Percentiles rank a stretch among this genome's conserved stretches.
phyloP scores from a whole-genome alignment of 2,113 vertebrate species.

The Callithrix jacchus region DNA sequence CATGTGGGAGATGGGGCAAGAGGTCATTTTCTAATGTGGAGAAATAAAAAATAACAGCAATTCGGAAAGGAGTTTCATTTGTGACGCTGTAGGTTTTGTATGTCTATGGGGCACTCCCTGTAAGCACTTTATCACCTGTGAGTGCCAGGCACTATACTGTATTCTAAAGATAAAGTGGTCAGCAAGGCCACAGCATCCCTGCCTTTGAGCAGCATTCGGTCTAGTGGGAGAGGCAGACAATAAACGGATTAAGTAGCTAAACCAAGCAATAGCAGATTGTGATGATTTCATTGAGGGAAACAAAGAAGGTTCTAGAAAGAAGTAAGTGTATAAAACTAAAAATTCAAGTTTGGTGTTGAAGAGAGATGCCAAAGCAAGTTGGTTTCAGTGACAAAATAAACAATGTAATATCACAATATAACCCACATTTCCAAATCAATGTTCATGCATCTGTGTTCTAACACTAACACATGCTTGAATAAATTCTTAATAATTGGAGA shows the following conservation, averaged over 20 bases:
- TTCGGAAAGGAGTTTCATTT: neutral
- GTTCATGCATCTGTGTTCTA: neutral
- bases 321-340: neutral
- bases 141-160: fast-evolving
- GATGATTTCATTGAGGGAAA: neutral
- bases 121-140: neutral
- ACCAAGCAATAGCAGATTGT: neutral
- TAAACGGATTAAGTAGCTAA: neutral
- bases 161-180: neutral
- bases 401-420: neutral
- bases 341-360: neutral
- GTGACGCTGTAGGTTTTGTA: neutral
- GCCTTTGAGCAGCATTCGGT: neutral
- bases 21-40: neutral
- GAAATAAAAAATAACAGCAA: neutral
- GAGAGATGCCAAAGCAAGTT: neutral
- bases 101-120: neutral
- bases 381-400: neutral
- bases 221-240: neutral
- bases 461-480: neutral
- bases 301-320: neutral
- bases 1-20: neutral
- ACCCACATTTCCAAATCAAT: neutral
- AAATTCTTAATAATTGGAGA: neutral
- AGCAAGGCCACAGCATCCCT: neutral